Percentiles rank a stretch among this genome's conserved stretches.
Conservation (phyloP, 2,113 vertebrate species). For the Fregetta grallaria region DNA sequence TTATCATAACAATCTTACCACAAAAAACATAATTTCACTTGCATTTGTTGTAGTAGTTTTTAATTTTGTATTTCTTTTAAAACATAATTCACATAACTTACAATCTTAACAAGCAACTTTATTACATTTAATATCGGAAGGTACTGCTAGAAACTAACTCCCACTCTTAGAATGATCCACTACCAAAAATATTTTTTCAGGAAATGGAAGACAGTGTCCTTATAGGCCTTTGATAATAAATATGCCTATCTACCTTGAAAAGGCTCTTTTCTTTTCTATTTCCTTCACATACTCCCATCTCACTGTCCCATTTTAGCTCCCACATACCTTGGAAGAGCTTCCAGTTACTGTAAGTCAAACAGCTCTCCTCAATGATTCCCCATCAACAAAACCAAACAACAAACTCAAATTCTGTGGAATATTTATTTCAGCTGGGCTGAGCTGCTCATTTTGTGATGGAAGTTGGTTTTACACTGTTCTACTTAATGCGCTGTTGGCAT, state of each 20-base stretch:
- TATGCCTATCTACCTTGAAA: neutral
- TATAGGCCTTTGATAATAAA: neutral
- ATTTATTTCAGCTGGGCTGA: neutral
- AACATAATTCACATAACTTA: neutral
- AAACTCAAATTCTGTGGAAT: neutral
- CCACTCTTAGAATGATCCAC: neutral
- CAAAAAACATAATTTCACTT: neutral
- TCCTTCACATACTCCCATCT: neutral
- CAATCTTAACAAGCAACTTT: neutral
- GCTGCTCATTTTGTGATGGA: neutral
- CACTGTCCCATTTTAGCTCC: neutral
- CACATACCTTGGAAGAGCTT: neutral
- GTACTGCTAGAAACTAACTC: neutral
- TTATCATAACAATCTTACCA: neutral
- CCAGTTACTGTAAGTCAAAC: neutral
- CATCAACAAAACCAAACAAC: neutral
- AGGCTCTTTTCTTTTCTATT: neutral
- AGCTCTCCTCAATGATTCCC: neutral
- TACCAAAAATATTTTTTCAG: neutral
- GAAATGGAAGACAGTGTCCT: neutral
- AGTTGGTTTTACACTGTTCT: neutral
- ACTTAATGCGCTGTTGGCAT: neutral
- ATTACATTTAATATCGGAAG: neutral
- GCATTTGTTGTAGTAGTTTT: neutral
- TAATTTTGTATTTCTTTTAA: neutral